Base-by-base conservation (phyloP, 2,888 invertebrate species). In the Caenorhabditis doughertyi region DNA sequence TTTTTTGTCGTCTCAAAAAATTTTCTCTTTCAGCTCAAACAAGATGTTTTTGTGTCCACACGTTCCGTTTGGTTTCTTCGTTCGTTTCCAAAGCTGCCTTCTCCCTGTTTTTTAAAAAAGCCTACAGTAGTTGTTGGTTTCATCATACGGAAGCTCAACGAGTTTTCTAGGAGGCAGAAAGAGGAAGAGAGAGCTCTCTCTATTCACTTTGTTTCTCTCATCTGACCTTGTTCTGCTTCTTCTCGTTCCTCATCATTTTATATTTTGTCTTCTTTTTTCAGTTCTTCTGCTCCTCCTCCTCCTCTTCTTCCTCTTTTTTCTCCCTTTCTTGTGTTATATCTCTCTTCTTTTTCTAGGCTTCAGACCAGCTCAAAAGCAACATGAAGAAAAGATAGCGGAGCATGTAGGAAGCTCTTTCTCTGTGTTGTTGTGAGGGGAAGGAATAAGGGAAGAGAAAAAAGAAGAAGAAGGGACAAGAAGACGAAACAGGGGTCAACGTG, bases 401-500 rank as follows among this genome's bases (percentile, higher is more conserved):
- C 53, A 65, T 62, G 58, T 44, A 56, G 53, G 58, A 55, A 53
- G 62, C 58, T 60, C n/a, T n/a, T n/a, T n/a, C n/a, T n/a, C 53
- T 68, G 42, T 79, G 71, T 71, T 79, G 70, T 79, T 77, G 77
- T 77, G 68, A 76, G 49, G 39, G 64, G 44, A n/a, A n/a, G n/a
- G n/a, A 56, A 76, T 35, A 44, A 25, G 53, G 39, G 39, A 27
- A n/a, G n/a, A n/a, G n/a, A n/a, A n/a, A 29, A 18, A 32, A 21
- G 32, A 21, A 35, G 35, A 39, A 39, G 16, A 39, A 13, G 39
- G 39, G 39, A 13, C 2, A 13, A 13, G 39, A 71, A 71, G 70
- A 71, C 55, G 71, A 64, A 73, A 73, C 67, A 70, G 81, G 81
- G 81, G 81, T 81, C 81, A 81, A 81, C 81, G 81, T 81, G 81